Conservation (phyloP, 2,888 invertebrate species). For the Nasonovia ribisnigri region DNA sequence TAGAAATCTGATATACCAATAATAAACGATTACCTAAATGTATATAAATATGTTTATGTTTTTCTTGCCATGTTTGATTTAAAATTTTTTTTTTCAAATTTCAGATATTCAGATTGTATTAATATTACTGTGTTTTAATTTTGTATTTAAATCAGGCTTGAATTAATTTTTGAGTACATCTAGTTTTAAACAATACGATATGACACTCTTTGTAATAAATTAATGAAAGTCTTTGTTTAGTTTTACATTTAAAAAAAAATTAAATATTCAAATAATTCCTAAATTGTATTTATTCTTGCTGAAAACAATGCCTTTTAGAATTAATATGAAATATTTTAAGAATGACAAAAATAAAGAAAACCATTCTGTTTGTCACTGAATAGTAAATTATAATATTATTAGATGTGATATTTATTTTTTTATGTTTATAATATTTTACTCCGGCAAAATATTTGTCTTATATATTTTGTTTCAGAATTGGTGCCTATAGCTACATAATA, state of each 20-base stretch:
- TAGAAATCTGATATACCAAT: background rate
- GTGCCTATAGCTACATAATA: background rate
- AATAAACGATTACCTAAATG: background rate
- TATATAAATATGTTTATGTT: background rate
- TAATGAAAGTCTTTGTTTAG: conserved; percentile 24
- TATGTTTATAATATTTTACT: background rate
- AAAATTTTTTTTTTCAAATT: background rate
- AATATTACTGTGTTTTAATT: background rate
- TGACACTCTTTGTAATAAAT: conserved; percentile 13
- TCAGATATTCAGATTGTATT: background rate
- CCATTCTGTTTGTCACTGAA: background rate
- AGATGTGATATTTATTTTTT: background rate
- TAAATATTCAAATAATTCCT: background rate
- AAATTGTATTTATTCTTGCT: conserved; percentile 17
- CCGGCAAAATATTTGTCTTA: background rate
- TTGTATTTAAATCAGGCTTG: conserved; percentile 6
- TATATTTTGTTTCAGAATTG: background rate
- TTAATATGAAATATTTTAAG: background rate
- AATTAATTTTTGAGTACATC: background rate
- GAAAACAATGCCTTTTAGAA: conserved; percentile 7
- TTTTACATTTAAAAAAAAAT: conserved; percentile 1
- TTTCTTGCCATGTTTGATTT: background rate
- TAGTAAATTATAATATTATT: conserved; percentile 8
- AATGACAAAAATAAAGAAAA: conserved; percentile 10
- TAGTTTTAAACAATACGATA: conserved; percentile 22